phyloP scores from a whole-genome alignment of 2,797 vertebrate species.

The Acanthis flammea region DNA sequence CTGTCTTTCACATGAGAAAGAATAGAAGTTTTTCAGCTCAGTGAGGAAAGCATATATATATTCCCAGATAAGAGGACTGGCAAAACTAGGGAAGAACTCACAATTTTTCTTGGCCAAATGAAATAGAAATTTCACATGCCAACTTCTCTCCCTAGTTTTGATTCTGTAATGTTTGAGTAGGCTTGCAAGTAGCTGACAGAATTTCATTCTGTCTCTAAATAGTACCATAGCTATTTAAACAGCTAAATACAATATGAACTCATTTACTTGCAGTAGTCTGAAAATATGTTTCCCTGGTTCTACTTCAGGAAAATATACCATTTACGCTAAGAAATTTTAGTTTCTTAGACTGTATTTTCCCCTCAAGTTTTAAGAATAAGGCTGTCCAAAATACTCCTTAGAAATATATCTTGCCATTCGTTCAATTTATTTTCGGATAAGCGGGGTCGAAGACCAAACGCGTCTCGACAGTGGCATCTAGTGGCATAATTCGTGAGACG shows the following conservation, averaged over 20 bases:
- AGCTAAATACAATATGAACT: not conserved
- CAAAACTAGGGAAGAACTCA: not conserved
- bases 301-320: not conserved
- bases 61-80: not conserved
- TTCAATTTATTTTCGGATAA: not conserved
- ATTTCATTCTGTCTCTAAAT: not conserved
- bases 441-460: not conserved
- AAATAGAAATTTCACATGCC: not conserved
- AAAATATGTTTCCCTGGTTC: not conserved
- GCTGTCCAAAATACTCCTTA: not conserved
- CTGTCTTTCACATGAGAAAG: not conserved
- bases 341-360: not conserved
- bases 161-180: not conserved
- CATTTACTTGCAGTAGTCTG: not conserved
- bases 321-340: not conserved
- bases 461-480: conserved; percentile 69
- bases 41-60: not conserved
- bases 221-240: not conserved
- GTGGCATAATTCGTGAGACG: not conserved
- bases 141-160: not conserved
- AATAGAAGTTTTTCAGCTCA: not conserved
- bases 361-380: not conserved
- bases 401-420: not conserved
- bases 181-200: not conserved
- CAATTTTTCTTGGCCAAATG: not conserved